These are phyloP conservation scores for Mixornis gularis DNA, from an alignment of 2,113 vertebrate species.

Conservation along the genomic window DNA sequence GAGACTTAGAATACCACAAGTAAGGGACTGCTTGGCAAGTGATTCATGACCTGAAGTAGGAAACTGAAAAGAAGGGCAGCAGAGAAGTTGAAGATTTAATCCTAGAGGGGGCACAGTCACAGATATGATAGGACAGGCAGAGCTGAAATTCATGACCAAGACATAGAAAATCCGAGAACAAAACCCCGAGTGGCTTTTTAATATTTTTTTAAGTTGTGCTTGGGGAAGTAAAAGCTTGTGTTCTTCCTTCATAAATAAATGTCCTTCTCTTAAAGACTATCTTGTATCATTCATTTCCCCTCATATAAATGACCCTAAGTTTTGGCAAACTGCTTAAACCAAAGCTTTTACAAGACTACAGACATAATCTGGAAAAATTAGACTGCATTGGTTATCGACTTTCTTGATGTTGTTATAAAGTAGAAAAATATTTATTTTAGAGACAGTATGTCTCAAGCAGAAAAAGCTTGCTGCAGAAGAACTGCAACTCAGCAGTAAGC, in stretches of 20 bases:
- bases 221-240: background rate
- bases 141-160: background rate
- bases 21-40: background rate
- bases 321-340: background rate
- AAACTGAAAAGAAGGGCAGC: background rate
- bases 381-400: background rate
- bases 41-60: background rate
- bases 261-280: background rate
- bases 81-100: background rate
- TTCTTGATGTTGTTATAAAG: background rate
- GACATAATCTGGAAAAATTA: background rate
- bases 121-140: background rate
- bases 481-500: background rate
- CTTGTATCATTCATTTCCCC: background rate
- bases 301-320: background rate
- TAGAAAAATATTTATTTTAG: background rate
- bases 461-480: background rate
- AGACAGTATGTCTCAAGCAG: background rate
- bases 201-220: background rate
- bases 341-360: background rate
- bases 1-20: background rate
- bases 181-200: fast-evolving
- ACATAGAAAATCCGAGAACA: background rate
- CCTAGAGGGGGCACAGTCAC: background rate
- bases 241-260: background rate